Conservation (phyloP, 2,113 vertebrate genomes). For the Pluvianellus socialis region DNA sequence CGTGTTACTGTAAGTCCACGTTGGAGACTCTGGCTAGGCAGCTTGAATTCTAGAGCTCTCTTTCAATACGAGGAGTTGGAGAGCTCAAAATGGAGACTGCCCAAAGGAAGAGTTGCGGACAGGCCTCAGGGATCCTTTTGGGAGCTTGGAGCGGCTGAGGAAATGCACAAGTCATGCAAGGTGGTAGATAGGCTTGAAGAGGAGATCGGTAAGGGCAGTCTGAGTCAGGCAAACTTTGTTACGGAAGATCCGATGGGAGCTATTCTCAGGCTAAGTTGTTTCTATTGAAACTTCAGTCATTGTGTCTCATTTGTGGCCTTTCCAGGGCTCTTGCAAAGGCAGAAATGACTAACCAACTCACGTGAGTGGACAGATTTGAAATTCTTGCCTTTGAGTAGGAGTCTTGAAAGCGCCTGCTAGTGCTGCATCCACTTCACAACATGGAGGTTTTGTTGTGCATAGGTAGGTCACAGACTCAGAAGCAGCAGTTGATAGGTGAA, state of each 20-base stretch:
- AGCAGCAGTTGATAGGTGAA: slow-evolving; percentile 48
- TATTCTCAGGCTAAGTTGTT: background rate
- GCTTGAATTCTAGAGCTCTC: background rate
- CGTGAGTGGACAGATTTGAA: background rate
- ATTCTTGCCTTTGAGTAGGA: slow-evolving; percentile 21
- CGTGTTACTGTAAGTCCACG: background rate
- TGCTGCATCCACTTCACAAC: background rate
- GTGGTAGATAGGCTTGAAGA: background rate
- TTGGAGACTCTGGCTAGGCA: background rate
- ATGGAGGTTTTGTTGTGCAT: slow-evolving; percentile 7
- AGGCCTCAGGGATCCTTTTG: background rate
- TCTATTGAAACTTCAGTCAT: background rate
- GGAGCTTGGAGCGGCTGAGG: background rate
- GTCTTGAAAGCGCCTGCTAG: background rate
- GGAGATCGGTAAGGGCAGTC: background rate
- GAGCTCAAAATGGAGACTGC: background rate
- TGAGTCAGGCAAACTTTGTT: background rate
- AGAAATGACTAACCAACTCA: slow-evolving; percentile 11
- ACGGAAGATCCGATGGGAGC: background rate
- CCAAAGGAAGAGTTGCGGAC: background rate
- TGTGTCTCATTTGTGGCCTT: background rate
- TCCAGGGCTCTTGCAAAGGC: background rate
- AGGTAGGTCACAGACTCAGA: slow-evolving; percentile 13
- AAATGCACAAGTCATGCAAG: background rate
- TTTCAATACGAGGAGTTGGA: background rate